Percentiles rank a stretch among this genome's conserved stretches.
Conservation (phyloP, 2,888 invertebrate genomes). For the Suillia variegata region DNA sequence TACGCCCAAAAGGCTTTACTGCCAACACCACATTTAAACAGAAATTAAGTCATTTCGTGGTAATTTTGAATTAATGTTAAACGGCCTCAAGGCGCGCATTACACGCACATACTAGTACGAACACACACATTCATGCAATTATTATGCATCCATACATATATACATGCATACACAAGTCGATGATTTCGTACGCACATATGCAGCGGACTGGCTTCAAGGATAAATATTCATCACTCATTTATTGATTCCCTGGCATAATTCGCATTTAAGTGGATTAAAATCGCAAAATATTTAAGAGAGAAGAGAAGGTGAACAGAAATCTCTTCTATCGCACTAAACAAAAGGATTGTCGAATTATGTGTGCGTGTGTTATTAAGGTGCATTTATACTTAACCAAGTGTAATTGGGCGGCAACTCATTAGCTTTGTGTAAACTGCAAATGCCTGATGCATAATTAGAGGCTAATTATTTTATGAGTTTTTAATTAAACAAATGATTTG, state of each 20-base stretch:
- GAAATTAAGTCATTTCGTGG: constrained; percentile 33
- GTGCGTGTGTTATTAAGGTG: background rate
- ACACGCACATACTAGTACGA: constrained; percentile 11
- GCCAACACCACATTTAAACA: constrained; percentile 18
- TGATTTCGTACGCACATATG: no score
- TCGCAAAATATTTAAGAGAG: background rate
- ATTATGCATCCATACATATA: constrained; percentile 8
- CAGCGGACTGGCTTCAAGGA: no score
- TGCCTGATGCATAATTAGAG: background rate
- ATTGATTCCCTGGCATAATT: background rate
- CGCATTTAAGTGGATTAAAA: background rate
- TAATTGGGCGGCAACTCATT: background rate
- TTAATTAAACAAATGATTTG: background rate
- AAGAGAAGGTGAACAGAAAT: no score
- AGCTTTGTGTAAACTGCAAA: background rate
- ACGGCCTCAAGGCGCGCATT: constrained; percentile 32
- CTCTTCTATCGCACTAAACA: background rate
- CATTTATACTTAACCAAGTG: background rate
- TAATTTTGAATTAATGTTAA: constrained; percentile 36
- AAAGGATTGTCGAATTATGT: background rate
- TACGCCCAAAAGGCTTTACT: background rate
- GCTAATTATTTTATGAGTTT: background rate
- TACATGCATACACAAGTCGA: no score
- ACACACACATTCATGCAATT: constrained; percentile 8
- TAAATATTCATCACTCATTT: no score